These are phyloP conservation scores for Chelon labrosus DNA, from an alignment of 2,797 vertebrate species.

Conservation along the genomic window DNA sequence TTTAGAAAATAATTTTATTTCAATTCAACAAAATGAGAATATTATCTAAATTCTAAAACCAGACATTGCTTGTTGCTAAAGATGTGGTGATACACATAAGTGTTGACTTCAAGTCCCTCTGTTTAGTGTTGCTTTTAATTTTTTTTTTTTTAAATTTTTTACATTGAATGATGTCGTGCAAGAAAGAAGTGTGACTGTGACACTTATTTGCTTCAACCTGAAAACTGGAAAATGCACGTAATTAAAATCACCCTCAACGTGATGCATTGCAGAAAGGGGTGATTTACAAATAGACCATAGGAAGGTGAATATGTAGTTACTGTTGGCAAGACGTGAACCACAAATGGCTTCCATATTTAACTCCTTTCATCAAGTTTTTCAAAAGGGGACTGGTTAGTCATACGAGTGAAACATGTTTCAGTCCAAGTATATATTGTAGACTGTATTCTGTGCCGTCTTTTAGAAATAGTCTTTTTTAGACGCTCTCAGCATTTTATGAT, in stretches of 20 bases:
- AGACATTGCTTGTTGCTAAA: background rate
- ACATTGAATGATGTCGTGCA: background rate
- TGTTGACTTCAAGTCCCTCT: no score
- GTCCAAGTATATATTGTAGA: background rate
- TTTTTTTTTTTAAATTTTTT: no score
- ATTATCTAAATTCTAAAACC: background rate
- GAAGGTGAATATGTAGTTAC: slow-evolving; percentile 60
- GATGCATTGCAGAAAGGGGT: background rate
- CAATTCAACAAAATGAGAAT: background rate
- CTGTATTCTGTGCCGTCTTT: slow-evolving; percentile 9
- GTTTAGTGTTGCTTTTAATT: no score
- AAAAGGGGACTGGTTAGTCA: slow-evolving; percentile 66
- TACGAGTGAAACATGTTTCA: slow-evolving; percentile 51
- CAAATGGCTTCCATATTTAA: slow-evolving; percentile 49
- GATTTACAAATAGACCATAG: background rate
- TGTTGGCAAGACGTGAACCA: slow-evolving; percentile 56
- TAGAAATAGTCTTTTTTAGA: slow-evolving; percentile 25
- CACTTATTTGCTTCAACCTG: background rate
- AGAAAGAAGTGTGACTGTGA: background rate
- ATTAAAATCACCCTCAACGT: background rate
- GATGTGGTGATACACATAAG: background rate
- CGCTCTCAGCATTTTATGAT: slow-evolving; percentile 32
- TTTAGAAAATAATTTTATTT: no score
- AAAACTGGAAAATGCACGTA: background rate
- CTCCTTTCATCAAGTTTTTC: slow-evolving; percentile 46